Evolutionary conservation across 2,888 invertebrate species (phyloP).

Genomic region (Conistra vaccinii): DNA sequence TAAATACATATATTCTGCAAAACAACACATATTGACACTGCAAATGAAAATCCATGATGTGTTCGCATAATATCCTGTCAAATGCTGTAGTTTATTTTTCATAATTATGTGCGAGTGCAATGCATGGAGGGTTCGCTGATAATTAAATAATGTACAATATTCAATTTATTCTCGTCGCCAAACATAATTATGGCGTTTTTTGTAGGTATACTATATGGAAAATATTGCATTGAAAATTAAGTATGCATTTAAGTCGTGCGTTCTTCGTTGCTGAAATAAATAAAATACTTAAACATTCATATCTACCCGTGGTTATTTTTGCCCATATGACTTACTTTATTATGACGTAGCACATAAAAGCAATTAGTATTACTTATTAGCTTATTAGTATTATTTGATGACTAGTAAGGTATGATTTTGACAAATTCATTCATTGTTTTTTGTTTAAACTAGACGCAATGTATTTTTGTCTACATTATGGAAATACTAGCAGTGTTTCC

Average conservation of each 20-base stretch:
- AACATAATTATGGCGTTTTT: not conserved
- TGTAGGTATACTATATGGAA: not conserved
- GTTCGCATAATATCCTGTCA: slow-evolving; percentile 48
- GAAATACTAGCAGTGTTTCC: not conserved
- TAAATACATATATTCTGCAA: slow-evolving; percentile 52
- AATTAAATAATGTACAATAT: slow-evolving; percentile 45
- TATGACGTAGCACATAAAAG: not conserved
- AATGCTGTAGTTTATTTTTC: slow-evolving; percentile 45
- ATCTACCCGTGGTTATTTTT: not conserved
- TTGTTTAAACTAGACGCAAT: not conserved
- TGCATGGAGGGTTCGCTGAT: slow-evolving; percentile 16
- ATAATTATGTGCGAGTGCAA: slow-evolving; percentile 35
- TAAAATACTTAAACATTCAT: not conserved
- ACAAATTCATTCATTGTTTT: not conserved
- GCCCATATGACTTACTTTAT: not conserved
- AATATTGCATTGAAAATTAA: not conserved
- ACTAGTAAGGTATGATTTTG: not conserved
- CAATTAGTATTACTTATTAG: not conserved
- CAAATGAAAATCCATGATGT: slow-evolving; percentile 56
- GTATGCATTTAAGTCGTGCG: not conserved
- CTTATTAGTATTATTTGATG: not conserved
- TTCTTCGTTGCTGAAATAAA: slow-evolving; percentile 18
- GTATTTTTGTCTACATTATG: not conserved
- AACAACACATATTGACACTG: slow-evolving; percentile 56
- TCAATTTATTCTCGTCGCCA: slow-evolving; percentile 29